Evolutionary conservation across 2,888 invertebrate genomes (phyloP).

Genomic region (Drosophila neotestacea): DNA sequence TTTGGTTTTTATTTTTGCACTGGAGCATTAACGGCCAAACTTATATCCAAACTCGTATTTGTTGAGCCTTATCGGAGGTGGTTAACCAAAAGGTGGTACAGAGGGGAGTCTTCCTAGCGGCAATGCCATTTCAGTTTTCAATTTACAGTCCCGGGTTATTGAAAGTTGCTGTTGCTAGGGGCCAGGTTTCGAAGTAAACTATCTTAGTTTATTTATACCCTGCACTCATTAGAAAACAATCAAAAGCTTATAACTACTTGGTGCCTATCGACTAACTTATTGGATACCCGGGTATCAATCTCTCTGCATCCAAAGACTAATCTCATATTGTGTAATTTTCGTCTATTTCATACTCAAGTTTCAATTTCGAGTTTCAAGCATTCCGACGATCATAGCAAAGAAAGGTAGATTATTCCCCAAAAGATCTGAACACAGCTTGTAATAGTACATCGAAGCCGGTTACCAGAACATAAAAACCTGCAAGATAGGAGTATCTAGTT

Average conservation of each 20-base stretch:
- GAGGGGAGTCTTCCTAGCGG: slow-evolving; percentile 24
- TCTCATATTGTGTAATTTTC: neutral
- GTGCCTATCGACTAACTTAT: neutral
- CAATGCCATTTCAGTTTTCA: slow-evolving; percentile 31
- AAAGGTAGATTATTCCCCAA: neutral
- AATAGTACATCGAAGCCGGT: slow-evolving; percentile 1
- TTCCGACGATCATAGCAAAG: neutral
- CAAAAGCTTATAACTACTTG: neutral
- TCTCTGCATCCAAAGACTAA: neutral
- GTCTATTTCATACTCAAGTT: neutral
- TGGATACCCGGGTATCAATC: neutral
- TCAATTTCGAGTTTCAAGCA: neutral
- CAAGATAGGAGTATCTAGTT: slow-evolving; percentile 4
- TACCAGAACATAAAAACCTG: slow-evolving; percentile 4
- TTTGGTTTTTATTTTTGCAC: neutral
- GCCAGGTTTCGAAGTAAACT: slow-evolving; percentile 31
- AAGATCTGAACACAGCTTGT: neutral
- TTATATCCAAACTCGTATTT: slow-evolving; percentile 77
- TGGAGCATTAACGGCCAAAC: slow-evolving; percentile 40
- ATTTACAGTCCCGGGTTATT: slow-evolving; percentile 18
- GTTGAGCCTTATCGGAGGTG: slow-evolving; percentile 67
- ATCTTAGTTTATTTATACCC: slow-evolving; percentile 9
- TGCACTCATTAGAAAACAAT: neutral
- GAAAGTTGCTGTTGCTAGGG: slow-evolving; percentile 65
- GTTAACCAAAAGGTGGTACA: slow-evolving; percentile 5